Base-by-base conservation (phyloP, 2,888 invertebrate species). In the Macaria notata region DNA sequence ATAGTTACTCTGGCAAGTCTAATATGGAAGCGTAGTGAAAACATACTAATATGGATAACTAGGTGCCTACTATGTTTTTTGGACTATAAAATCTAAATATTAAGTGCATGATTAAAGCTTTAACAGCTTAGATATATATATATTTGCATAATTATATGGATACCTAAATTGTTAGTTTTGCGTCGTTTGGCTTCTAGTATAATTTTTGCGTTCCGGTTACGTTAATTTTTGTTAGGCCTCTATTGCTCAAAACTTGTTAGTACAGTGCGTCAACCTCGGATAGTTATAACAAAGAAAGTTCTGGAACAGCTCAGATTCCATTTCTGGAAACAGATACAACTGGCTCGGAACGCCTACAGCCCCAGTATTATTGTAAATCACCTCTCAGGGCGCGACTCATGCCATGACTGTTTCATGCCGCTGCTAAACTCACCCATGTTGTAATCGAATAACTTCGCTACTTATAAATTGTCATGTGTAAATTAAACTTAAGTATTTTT, bases 341-440 rank as follows among this genome's bases (percentile, higher is more conserved):
- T 76, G 71, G 69, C 73, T 72, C 69, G 69, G 69, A 72, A 79
- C 81, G 80, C 83, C 84, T 79, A 81, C 86, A 68, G 75, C 71
- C 3, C n/a, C 39, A 80, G 77, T 79, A 79, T 74, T 77, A 75
- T 77, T 78, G 78, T 83, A 81, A 84, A 83, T 84, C 82, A 79
- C 75, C 79, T 78, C 77, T 76, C 70, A 29, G 65, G 61, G 63
- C 70, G 70, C 76, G 73, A 77, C 75, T 81, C 78, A 74, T 71
- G 68, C 68, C 65, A 67, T 79, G 76, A 78, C 77, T 81, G 69
- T 76, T 73, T 3, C 33, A 2, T 36, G 7, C 33, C 4, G 33
- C 4, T 36, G 33, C 7, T 4, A 36, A 36, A 7, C 7, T 36
- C 3, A 36, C 33, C 33, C 33, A 4, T 19, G 19, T 19, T 19